Conservation (phyloP, 2,113 vertebrate species). For the Nothocercus julius region DNA sequence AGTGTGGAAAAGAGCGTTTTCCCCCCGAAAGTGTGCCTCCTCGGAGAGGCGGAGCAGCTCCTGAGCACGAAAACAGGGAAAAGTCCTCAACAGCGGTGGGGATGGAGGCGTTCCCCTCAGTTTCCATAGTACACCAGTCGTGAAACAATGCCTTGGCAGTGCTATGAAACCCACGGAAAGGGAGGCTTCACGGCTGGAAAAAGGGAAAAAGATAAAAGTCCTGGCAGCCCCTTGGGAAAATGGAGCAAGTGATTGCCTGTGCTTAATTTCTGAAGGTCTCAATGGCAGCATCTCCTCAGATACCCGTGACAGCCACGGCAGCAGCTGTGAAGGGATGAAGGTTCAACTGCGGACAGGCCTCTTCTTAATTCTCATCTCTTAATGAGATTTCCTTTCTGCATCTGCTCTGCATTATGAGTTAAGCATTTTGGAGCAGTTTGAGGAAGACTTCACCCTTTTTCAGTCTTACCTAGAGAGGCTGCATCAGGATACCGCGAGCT, state of each 20-base stretch:
- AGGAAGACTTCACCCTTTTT: background rate
- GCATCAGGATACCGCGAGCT: background rate
- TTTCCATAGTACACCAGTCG: background rate
- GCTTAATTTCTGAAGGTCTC: background rate
- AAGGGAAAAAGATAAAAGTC: background rate
- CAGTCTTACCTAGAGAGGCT: background rate
- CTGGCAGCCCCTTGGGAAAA: background rate
- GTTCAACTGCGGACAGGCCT: background rate
- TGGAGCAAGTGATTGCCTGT: background rate
- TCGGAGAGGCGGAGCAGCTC: no score
- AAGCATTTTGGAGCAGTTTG: background rate
- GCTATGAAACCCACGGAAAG: background rate
- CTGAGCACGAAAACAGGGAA: no score
- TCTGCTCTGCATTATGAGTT: background rate
- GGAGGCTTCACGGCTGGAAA: background rate
- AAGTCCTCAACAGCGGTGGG: no score
- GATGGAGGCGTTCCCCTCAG: no score
- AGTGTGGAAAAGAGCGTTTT: no score
- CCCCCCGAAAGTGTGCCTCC: no score
- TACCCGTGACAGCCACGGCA: background rate
- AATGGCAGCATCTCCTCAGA: background rate
- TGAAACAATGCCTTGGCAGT: background rate
- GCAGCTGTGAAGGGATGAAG: background rate
- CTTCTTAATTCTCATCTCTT: accelerated
- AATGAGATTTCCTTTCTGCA: background rate